Evolutionary conservation across 1,140 invertebrate genomes (phyloP).

Genomic region (Cryptotermes secundus): DNA sequence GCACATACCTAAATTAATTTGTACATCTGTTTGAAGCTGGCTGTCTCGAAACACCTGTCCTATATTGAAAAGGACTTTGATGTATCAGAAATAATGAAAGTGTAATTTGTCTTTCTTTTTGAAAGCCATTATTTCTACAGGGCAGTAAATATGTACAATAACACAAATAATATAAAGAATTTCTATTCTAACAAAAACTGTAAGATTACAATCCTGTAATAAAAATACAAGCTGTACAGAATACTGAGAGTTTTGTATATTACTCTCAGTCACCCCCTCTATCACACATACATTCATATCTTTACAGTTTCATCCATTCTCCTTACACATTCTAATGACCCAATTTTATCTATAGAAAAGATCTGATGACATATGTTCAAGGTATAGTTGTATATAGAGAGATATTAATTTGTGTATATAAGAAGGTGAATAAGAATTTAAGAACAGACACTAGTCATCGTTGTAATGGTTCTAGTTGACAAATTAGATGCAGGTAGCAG

Average conservation of each 20-base stretch:
- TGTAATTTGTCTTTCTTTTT: neutral
- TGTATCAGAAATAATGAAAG: neutral
- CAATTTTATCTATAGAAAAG: too few relatives aligned
- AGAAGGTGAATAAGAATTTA: too few relatives aligned
- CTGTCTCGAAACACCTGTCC: neutral
- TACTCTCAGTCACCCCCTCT: neutral
- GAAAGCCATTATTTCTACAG: neutral
- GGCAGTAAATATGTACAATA: neutral
- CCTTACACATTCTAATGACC: too few relatives aligned
- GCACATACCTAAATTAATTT: neutral
- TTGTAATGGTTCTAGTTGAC: too few relatives aligned
- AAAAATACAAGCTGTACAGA: neutral
- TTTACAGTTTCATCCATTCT: too few relatives aligned
- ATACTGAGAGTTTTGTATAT: neutral
- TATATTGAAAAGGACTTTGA: neutral
- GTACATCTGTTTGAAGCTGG: neutral
- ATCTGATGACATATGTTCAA: too few relatives aligned
- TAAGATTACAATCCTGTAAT: neutral
- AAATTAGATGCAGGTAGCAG: too few relatives aligned
- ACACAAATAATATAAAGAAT: neutral
- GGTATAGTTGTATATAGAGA: too few relatives aligned
- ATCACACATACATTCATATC: too few relatives aligned
- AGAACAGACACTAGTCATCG: too few relatives aligned
- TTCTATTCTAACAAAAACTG: neutral
- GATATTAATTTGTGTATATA: too few relatives aligned